Evolutionary conservation across 2,888 invertebrate genomes (phyloP).

Genomic region (Mellilla xanthometata): DNA sequence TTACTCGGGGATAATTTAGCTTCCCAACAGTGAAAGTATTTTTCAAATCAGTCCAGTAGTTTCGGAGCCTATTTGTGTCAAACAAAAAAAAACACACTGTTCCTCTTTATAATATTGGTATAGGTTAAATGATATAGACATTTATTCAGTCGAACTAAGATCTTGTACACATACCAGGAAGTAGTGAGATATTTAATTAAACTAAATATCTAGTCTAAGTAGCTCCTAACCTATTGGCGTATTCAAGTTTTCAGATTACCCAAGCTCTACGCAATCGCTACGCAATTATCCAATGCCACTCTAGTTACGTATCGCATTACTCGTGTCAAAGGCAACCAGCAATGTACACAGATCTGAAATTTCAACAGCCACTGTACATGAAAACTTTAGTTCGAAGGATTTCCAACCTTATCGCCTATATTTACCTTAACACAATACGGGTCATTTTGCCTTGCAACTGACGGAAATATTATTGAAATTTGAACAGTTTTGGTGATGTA

Average conservation of each 20-base stretch:
- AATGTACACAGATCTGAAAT: constrained; percentile 40
- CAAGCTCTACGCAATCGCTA: constrained; percentile 26
- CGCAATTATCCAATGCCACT: constrained; percentile 32
- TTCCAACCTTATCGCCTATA: constrained; percentile 17
- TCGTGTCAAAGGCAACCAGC: constrained; percentile 35
- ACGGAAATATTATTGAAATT: constrained; percentile 32
- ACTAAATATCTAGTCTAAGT: neutral
- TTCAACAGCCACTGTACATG: constrained; percentile 38
- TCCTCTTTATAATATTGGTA: too few species aligned
- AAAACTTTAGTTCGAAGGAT: constrained; percentile 26
- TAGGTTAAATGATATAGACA: too few species aligned
- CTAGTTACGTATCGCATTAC: constrained; percentile 36
- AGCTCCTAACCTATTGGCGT: constrained; percentile 9
- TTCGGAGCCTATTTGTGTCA: too few species aligned
- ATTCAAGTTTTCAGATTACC: constrained; percentile 24
- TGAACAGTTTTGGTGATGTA: constrained; percentile 28
- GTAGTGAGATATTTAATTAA: too few species aligned
- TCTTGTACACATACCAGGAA: too few species aligned
- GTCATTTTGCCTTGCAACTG: constrained; percentile 19
- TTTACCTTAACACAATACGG: constrained; percentile 9
- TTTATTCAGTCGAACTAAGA: too few species aligned
- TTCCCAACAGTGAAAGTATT: too few species aligned
- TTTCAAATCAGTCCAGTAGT: too few species aligned
- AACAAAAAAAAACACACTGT: too few species aligned
- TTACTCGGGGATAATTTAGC: too few species aligned